Conservation (phyloP, 2,888 invertebrate species). For the Acronicta psi region DNA sequence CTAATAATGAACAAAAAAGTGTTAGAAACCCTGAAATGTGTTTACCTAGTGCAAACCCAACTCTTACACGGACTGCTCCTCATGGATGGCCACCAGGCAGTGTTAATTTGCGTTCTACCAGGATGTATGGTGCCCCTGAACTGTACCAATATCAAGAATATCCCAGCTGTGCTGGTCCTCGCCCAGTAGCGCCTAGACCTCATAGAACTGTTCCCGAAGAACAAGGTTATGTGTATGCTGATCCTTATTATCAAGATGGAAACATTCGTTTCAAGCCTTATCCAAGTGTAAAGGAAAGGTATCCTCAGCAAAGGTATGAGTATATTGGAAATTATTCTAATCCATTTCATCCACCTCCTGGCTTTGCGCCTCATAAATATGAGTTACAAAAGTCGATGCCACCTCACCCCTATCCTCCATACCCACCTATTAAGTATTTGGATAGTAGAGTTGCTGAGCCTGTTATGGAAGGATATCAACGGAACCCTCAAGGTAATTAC, state of each 20-base stretch:
- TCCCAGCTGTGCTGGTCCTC: slow-evolving; percentile 74
- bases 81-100: slow-evolving; percentile 73
- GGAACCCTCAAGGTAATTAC: slow-evolving; percentile 74
- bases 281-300: slow-evolving; percentile 79
- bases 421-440: slow-evolving; percentile 79
- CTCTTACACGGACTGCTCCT: slow-evolving; percentile 66
- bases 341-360: slow-evolving; percentile 76
- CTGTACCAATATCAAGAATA: slow-evolving; percentile 81
- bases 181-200: slow-evolving; percentile 71
- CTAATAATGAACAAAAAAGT: slow-evolving; percentile 79
- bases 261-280: slow-evolving; percentile 83
- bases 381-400: slow-evolving; percentile 77
- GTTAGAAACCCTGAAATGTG: slow-evolving; percentile 75
- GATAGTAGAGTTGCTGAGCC: slow-evolving; percentile 78
- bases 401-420: slow-evolving; percentile 74
- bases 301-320: slow-evolving; percentile 83
- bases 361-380: slow-evolving; percentile 77
- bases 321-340: slow-evolving; percentile 80
- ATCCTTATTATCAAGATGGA: slow-evolving; percentile 77
- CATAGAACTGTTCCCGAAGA: slow-evolving; percentile 76
- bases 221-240: slow-evolving; percentile 72
- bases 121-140: slow-evolving; percentile 77
- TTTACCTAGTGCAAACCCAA: slow-evolving; percentile 73
- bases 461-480: slow-evolving; percentile 77
- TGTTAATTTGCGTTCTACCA: slow-evolving; percentile 71